Evolutionary conservation across 2,113 vertebrate species (phyloP), one percentile per base, ranked within the genome.

Genomic region (Saguinus midas): DNA sequence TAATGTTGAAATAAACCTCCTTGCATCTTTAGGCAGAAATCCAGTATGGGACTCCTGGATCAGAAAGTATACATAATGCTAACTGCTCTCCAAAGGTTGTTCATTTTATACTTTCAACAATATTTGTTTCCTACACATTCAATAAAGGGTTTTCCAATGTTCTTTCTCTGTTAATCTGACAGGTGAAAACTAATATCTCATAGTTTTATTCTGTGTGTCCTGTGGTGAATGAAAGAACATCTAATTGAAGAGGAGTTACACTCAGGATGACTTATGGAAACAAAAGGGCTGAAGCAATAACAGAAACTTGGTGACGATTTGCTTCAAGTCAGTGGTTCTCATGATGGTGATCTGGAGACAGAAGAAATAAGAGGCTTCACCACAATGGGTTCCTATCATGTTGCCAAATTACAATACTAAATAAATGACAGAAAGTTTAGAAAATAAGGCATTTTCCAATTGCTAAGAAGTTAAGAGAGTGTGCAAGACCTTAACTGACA

Each of bases 391-490:
- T 80, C 94, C 64, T 43, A 50, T 21, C 48, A 75, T 11, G 29
- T 35, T 58, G 64, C 9, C 57, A 43, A 85, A 93, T 0, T 68
- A 35, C 37, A 93, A 80, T 21, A 43, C 25, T 58, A 73, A 80
- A 45, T n/a, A 79, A 43, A 83, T 14, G 40, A 58, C n/a, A 66
- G 27, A 43, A 61, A 27, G n/a, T 64, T 86, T 75, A 25, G 12
- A 8, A 13, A 12, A 21, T 23, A 84, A 29, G 12, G 78, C 73
- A 80, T 6, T 86, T 66, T 40, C 1, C 48, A 17, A 27, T 50
- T 37, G 1, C 0, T 8, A 27, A 64, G 6, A 73, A 17, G 16
- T 14, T 29, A 37, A 3, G 16, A 2, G 3, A 20, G 0, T 3
- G 1, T 73, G 17, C 21, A 25, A 73, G 75, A 35, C 48, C 72